Percentiles rank a stretch among this genome's conserved stretches.
Evolutionary conservation across 2,113 vertebrate genomes (phyloP).

Genomic region (Pleuronectes platessa): DNA sequence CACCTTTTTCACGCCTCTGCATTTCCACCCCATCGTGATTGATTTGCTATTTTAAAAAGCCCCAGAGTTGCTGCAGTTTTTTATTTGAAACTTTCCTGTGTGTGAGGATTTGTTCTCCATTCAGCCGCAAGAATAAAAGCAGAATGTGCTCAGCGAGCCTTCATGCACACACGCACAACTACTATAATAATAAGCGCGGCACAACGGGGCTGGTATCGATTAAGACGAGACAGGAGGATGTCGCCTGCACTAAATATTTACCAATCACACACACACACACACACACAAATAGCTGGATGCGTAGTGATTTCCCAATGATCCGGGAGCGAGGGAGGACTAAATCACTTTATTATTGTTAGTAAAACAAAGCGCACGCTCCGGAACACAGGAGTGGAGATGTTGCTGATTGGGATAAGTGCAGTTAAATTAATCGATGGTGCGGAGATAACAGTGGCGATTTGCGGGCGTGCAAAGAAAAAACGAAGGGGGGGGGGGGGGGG

Average conservation of each 20-base stretch:
- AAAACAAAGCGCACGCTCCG: constrained; percentile 90
- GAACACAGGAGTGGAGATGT: constrained; percentile 88
- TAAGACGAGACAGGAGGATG: constrained; percentile 88
- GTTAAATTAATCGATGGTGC: constrained; percentile 92
- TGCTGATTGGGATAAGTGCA: constrained; percentile 90
- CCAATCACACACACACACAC: constrained; percentile 86
- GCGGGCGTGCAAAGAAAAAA: constrained; percentile 39
- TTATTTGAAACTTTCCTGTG: constrained; percentile 46
- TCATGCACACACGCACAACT: constrained; percentile 80
- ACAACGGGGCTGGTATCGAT: constrained; percentile 92
- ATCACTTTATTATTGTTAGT: constrained; percentile 96
- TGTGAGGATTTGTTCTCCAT: constrained; percentile 55
- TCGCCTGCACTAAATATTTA: constrained; percentile 98
- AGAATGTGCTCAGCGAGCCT: constrained; percentile 74
- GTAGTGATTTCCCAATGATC: constrained; percentile 91
- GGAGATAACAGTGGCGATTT: constrained; percentile 79
- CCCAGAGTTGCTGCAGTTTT: constrained; percentile 20
- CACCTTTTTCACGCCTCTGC: constrained; percentile 6
- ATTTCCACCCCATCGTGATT: background rate
- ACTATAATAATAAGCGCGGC: constrained; percentile 43
- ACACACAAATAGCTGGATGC: constrained; percentile 88
- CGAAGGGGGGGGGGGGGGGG: too few relatives aligned
- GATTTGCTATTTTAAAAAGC: too few relatives aligned
- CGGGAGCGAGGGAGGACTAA: constrained; percentile 87
- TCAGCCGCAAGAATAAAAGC: constrained; percentile 67